These are phyloP conservation scores for Morbakka virulenta DNA, from an alignment of 30 jellyfish, hydroid and myxozoan genomes.

Conservation along the genomic window DNA sequence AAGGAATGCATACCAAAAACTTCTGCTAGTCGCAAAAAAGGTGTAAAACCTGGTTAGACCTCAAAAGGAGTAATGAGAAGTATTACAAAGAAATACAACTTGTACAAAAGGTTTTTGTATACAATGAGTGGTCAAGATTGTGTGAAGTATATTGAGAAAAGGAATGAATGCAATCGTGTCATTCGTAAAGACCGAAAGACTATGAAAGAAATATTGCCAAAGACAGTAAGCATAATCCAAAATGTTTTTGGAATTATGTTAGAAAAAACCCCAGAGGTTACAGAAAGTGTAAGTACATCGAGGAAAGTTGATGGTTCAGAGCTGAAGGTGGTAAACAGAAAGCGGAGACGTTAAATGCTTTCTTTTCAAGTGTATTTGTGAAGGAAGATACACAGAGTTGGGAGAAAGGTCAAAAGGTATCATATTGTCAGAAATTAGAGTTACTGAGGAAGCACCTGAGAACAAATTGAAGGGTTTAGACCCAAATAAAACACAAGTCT, in stretches of 20 bases:
- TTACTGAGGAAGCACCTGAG: slow-evolving; percentile 4
- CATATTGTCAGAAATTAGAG: not conserved
- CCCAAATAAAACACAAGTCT: slow-evolving; percentile 19
- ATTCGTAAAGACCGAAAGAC: too few species aligned
- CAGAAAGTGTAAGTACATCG: slow-evolving; percentile 19
- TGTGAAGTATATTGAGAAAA: too few species aligned
- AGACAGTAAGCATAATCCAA: slow-evolving; percentile 32
- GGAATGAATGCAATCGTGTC: too few species aligned
- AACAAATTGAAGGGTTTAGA: slow-evolving; percentile 10
- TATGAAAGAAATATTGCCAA: slow-evolving; percentile 8
- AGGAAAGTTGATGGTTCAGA: slow-evolving; percentile 6
- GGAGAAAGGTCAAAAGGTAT: not conserved
- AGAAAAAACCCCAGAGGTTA: slow-evolving; percentile 9
- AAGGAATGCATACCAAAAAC: too few species aligned
- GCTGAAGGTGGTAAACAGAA: slow-evolving; percentile 15
- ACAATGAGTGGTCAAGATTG: too few species aligned
- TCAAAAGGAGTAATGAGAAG: too few species aligned
- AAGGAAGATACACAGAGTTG: slow-evolving; percentile 14
- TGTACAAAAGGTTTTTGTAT: too few species aligned
- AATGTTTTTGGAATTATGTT: slow-evolving; percentile 25
- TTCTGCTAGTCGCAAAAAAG: too few species aligned
- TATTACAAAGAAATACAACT: too few species aligned
- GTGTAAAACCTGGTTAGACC: too few species aligned
- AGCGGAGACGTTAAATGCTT: slow-evolving; percentile 15
- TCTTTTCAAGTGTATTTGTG: slow-evolving; percentile 11